A percentile compares a stretch with the other conserved stretches of the same genome.
Conservation (phyloP, 2,797 vertebrate genomes). For the Merluccius polli region DNA sequence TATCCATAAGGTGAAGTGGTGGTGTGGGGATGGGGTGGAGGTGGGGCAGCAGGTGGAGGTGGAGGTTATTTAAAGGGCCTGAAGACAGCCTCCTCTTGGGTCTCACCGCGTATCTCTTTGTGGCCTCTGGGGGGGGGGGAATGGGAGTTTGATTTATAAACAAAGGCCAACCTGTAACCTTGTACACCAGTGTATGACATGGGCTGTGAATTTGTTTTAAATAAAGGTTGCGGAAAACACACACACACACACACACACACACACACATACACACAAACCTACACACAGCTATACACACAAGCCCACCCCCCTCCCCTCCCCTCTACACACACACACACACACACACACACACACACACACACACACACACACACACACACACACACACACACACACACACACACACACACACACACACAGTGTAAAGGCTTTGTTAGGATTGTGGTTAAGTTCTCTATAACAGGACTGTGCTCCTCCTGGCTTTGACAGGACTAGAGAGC, state of each 20-base stretch:
- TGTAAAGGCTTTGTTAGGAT: not conserved
- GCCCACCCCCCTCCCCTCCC: too few relatives aligned
- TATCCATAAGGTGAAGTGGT: not conserved
- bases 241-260: too few relatives aligned
- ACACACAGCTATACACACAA: too few relatives aligned
- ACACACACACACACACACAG: not conserved
- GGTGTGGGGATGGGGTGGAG: not conserved
- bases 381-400: not conserved
- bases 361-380: not conserved
- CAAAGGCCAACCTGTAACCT: too few relatives aligned
- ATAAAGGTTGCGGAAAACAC: not conserved
- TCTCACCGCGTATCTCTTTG: not conserved
- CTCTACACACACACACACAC: too few relatives aligned
- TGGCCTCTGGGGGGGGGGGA: not conserved
- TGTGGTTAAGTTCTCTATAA: not conserved
- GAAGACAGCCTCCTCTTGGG: not conserved
- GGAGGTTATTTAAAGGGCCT: not conserved
- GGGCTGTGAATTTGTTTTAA: not conserved
- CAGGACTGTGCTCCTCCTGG: constrained; percentile 5
- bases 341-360: too few relatives aligned
- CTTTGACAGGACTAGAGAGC: constrained; percentile 9
- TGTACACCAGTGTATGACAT: not conserved
- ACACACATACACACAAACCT: too few relatives aligned
- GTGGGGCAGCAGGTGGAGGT: not conserved
- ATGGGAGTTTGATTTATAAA: not conserved